These are phyloP conservation scores for Heliconius cydno DNA, from an alignment of 2,888 invertebrate genomes.

Conservation along the genomic window DNA sequence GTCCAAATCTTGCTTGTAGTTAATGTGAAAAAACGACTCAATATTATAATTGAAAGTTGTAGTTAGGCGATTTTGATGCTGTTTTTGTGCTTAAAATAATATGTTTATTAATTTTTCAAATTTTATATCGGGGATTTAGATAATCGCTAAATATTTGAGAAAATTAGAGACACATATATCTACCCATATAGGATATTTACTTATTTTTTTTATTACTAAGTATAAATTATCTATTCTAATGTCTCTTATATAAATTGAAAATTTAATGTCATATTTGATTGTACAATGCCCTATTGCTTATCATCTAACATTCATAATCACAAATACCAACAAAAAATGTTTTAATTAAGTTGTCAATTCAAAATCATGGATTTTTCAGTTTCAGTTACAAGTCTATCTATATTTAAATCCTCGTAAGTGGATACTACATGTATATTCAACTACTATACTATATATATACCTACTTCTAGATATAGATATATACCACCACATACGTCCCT, in stretches of 20 bases:
- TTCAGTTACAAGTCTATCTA: slow-evolving; percentile 45
- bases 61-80: no score
- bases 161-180: no score
- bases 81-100: no score
- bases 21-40: background rate
- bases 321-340: background rate
- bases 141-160: no score
- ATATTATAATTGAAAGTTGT: no score
- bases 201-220: background rate
- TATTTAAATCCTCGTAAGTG: slow-evolving; percentile 54
- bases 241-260: background rate
- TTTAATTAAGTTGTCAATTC: no score
- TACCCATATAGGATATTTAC: no score
- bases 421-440: slow-evolving; percentile 49
- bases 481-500: slow-evolving; percentile 63
- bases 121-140: no score
- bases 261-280: background rate
- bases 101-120: no score
- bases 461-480: slow-evolving; percentile 34
- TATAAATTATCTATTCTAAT: no score
- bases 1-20: background rate
- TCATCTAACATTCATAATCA: background rate
- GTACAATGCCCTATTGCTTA: background rate
- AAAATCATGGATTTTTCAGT: slow-evolving; percentile 35
- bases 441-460: slow-evolving; percentile 45